Evolutionary conservation across 2,113 vertebrate genomes (phyloP).

Genomic region (Herpailurus yagouaroundi): DNA sequence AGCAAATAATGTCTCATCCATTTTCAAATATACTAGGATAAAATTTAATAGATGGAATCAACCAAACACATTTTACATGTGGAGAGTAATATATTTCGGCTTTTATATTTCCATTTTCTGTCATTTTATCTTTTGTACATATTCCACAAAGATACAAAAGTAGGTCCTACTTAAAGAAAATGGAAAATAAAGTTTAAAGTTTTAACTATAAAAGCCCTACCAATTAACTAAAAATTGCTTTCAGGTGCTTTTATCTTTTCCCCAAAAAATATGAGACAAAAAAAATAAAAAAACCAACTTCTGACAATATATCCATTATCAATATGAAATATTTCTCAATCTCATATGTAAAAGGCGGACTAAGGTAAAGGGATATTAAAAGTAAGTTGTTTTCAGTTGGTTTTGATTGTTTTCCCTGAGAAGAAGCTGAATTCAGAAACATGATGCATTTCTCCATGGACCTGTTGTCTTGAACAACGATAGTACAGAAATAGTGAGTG

Average conservation of each 20-base stretch:
- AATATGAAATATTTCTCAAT: background rate
- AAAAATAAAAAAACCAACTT: background rate
- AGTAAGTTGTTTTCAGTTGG: background rate
- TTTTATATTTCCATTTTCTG: constrained; percentile 22
- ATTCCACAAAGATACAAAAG: background rate
- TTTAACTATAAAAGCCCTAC: constrained; percentile 6
- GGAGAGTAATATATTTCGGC: background rate
- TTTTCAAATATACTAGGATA: constrained; percentile 39
- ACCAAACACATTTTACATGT: background rate
- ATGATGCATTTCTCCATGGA: background rate
- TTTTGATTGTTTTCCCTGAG: background rate
- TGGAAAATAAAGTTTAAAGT: background rate
- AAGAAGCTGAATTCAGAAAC: background rate
- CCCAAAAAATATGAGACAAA: background rate
- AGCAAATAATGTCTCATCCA: constrained; percentile 37
- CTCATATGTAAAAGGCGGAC: background rate
- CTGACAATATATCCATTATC: background rate
- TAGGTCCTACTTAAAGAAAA: background rate
- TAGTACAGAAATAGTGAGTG: background rate
- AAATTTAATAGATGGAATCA: constrained; percentile 48
- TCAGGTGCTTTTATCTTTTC: background rate
- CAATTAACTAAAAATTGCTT: constrained; percentile 20
- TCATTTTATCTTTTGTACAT: background rate
- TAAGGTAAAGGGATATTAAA: background rate
- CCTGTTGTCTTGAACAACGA: background rate